A percentile compares a stretch with the other conserved stretches of the same genome.
Conservation (phyloP, 2,113 vertebrate genomes). For the Tinamus guttatus region DNA sequence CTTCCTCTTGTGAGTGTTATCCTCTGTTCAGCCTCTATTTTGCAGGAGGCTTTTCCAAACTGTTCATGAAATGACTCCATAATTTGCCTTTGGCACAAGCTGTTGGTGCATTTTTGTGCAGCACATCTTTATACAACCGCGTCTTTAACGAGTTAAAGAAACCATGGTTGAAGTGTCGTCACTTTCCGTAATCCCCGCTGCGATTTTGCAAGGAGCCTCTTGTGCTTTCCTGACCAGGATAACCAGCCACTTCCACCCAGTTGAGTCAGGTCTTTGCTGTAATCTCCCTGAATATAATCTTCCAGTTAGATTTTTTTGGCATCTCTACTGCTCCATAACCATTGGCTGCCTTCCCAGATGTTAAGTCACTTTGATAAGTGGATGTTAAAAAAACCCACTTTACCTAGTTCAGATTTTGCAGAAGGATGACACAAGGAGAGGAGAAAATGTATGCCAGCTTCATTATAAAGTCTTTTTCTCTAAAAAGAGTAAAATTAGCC, state of each 20-base stretch:
- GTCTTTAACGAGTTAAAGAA: not conserved
- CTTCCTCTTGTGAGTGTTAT: not conserved
- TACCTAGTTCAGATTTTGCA: slow-evolving; percentile 53
- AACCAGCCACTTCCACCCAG: not conserved
- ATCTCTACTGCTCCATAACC: slow-evolving; percentile 46
- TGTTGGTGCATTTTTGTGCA: not conserved
- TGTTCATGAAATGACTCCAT: not conserved
- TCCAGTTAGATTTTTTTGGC: slow-evolving; percentile 62
- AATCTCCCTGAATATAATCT: slow-evolving; percentile 45
- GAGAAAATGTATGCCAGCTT: slow-evolving; percentile 58
- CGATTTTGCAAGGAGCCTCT: slow-evolving; percentile 4
- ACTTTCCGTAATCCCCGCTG: not conserved
- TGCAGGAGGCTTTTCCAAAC: not conserved
- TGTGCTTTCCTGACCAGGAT: not conserved
- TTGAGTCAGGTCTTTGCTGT: slow-evolving; percentile 33
- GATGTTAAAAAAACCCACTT: slow-evolving; percentile 61
- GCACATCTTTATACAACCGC: not conserved
- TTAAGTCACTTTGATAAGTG: slow-evolving; percentile 74
- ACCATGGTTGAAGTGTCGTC: not conserved
- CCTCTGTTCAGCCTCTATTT: too few relatives aligned
- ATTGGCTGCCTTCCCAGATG: slow-evolving; percentile 62
- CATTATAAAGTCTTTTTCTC: slow-evolving; percentile 50
- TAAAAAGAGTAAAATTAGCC: slow-evolving; percentile 49
- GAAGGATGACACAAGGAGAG: slow-evolving; percentile 57
- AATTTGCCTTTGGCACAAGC: not conserved